Evolutionary conservation across 2,113 vertebrate genomes (phyloP).

Genomic region (Equus quagga): DNA sequence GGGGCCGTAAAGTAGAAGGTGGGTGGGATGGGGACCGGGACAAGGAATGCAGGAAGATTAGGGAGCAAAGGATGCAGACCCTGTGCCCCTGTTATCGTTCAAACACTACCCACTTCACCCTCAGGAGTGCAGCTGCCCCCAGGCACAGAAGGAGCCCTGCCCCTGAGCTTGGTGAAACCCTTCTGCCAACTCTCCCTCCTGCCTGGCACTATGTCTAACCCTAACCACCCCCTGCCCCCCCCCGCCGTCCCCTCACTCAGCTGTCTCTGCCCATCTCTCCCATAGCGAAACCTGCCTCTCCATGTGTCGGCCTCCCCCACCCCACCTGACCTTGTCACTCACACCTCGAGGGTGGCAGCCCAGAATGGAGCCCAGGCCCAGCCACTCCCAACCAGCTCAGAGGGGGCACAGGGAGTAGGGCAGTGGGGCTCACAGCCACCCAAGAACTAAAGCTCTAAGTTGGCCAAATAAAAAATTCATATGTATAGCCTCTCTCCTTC

Average conservation of each 20-base stretch:
- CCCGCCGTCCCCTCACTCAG: conserved; percentile 1
- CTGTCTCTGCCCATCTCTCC: conserved; percentile 73
- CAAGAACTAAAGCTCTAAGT: not conserved
- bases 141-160: not conserved
- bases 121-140: not conserved
- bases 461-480: not conserved
- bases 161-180: not conserved
- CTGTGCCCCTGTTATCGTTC: not conserved
- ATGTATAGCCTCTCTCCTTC: not conserved
- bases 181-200: not conserved
- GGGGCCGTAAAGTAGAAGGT: not conserved
- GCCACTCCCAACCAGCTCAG: not conserved
- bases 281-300: conserved; percentile 30
- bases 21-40: not conserved
- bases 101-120: not conserved
- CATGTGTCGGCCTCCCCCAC: not conserved
- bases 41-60: not conserved
- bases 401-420: not conserved
- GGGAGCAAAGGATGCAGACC: too few species aligned
- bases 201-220: not conserved
- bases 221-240: not conserved
- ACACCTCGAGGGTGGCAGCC: conserved; percentile 21
- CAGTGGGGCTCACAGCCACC: not conserved
- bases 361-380: not conserved
- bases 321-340: conserved; percentile 78